Evolutionary conservation across 2,113 vertebrate species (phyloP).

Genomic region (Dendropsophus ebraccatus): DNA sequence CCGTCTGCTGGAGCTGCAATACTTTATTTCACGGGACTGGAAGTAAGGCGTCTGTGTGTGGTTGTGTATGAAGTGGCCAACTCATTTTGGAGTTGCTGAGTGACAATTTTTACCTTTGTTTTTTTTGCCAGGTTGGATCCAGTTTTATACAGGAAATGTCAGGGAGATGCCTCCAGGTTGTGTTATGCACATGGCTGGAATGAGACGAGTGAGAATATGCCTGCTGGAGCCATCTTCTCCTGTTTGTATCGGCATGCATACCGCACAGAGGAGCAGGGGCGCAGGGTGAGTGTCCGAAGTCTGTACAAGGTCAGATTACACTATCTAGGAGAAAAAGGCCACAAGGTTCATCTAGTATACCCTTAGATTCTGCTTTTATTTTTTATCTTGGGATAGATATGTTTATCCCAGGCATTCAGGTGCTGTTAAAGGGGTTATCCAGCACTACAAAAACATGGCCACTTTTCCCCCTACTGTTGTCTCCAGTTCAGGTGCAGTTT

Average conservation of each 20-base stretch:
- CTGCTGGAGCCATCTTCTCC: constrained; percentile 91
- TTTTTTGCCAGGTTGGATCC: constrained; percentile 82
- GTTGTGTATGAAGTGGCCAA: too few species aligned
- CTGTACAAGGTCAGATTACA: neutral
- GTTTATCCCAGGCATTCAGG: too few species aligned
- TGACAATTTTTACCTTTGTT: neutral
- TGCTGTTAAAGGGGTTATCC: too few species aligned
- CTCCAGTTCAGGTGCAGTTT: too few species aligned
- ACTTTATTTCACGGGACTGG: constrained; percentile 98
- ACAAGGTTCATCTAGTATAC: too few species aligned
- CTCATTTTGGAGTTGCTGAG: neutral
- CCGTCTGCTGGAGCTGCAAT: constrained; percentile 91
- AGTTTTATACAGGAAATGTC: constrained; percentile 91
- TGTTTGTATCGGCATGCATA: constrained; percentile 95
- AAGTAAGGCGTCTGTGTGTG: constrained; percentile 76
- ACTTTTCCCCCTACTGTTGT: too few species aligned
- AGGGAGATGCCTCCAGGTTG: constrained; percentile 91
- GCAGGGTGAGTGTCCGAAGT: constrained; percentile 77
- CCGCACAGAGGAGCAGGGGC: constrained; percentile 90
- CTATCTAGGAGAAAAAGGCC: too few species aligned
- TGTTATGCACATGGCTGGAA: constrained; percentile 96
- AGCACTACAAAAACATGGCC: too few species aligned
- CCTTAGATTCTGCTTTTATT: too few species aligned
- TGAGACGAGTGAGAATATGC: constrained; percentile 93
- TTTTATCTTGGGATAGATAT: too few species aligned